Percentiles rank a stretch among this genome's conserved stretches.
Evolutionary conservation across 37 sponge, comb jelly and placozoan genomes (phyloP).

Genomic region (Dysidea cf. avara): DNA sequence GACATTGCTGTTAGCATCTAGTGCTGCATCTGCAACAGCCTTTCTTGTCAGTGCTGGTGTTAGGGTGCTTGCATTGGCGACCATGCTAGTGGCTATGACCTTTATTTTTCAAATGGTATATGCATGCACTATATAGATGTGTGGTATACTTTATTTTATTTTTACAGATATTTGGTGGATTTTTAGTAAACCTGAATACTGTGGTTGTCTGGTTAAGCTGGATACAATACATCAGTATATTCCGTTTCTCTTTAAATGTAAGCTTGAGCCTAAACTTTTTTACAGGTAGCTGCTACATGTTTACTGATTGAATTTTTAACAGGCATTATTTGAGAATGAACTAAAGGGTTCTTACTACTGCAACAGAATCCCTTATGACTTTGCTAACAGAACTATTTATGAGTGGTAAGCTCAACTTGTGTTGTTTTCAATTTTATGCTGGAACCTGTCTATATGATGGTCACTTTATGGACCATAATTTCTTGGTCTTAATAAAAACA

Average conservation of each 20-base stretch:
- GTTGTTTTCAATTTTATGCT: no score
- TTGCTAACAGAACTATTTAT: no score
- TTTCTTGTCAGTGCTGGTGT: constrained; percentile 61
- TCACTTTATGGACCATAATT: no score
- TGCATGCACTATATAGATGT: background rate
- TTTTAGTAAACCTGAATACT: constrained; percentile 52
- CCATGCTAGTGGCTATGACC: constrained; percentile 50
- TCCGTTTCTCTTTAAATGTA: constrained; percentile 59
- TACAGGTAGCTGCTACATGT: no score
- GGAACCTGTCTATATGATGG: no score
- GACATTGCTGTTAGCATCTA: constrained; percentile 50
- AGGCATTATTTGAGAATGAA: no score
- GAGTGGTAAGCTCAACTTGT: no score
- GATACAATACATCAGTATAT: constrained; percentile 73
- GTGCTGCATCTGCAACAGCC: constrained; percentile 34
- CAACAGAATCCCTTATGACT: no score
- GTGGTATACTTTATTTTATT: background rate
- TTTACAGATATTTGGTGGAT: constrained; percentile 82
- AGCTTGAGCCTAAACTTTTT: no score
- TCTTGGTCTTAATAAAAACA: no score
- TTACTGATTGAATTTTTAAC: no score
- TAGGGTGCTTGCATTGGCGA: constrained; percentile 46
- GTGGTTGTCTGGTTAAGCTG: constrained; percentile 67
- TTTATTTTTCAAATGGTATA: constrained; percentile 72
- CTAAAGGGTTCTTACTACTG: no score